phyloP scores from a whole-genome alignment of 2,888 invertebrate genomes.

The Physocephala rufipes region DNA sequence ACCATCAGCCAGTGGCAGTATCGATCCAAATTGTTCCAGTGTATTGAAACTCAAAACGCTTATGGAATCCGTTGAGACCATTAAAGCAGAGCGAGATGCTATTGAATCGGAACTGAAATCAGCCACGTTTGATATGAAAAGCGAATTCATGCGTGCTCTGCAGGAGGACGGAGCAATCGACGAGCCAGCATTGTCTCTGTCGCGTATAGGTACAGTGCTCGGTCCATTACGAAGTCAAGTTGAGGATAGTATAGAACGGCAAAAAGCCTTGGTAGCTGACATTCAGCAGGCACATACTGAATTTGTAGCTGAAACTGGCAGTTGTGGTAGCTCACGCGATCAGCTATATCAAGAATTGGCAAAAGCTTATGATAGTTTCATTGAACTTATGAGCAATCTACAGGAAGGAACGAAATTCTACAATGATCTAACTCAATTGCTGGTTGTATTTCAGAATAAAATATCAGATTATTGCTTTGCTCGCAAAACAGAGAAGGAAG shows the following conservation, averaged over 20 bases:
- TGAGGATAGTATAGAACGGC: slow-evolving; percentile 76
- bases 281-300: slow-evolving; percentile 70
- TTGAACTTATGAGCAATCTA: slow-evolving; percentile 89
- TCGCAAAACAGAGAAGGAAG: slow-evolving; percentile 98
- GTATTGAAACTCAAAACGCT: slow-evolving; percentile 76
- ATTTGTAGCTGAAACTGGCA: slow-evolving; percentile 71
- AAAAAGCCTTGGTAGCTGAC: slow-evolving; percentile 74
- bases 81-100: slow-evolving; percentile 89
- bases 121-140: slow-evolving; percentile 82
- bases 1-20: slow-evolving; percentile 71
- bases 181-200: slow-evolving; percentile 77
- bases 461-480: slow-evolving; percentile 98
- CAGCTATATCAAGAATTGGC: slow-evolving; percentile 85
- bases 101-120: slow-evolving; percentile 88
- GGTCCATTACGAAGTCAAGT: slow-evolving; percentile 83
- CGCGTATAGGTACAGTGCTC: slow-evolving; percentile 77
- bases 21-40: slow-evolving; percentile 70
- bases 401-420: slow-evolving; percentile 97
- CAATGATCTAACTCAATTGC: slow-evolving; percentile 90
- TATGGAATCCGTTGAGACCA: slow-evolving; percentile 83
- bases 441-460: slow-evolving; percentile 96
- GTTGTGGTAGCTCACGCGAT: slow-evolving; percentile 75
- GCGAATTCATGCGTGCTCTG: slow-evolving; percentile 78
- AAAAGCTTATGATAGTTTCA: slow-evolving; percentile 90
- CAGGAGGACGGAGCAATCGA: slow-evolving; percentile 81